Evolutionary conservation across 2,888 invertebrate species (phyloP), one percentile per base, ranked within the genome.

Genomic region (Linnaemya tessellans): DNA sequence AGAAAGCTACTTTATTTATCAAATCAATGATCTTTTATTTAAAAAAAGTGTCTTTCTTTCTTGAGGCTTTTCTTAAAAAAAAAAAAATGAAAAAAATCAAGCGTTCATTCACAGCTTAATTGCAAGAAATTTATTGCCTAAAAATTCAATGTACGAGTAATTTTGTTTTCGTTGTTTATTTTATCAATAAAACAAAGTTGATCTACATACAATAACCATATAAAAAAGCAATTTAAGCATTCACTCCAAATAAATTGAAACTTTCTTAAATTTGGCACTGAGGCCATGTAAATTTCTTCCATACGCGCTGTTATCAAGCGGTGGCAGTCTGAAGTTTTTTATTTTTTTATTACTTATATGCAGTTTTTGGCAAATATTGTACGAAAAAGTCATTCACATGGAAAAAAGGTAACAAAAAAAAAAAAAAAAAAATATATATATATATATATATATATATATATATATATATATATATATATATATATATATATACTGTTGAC

Each of bases 201-300:
- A 64, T 74, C 58, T 65, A 77, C 30, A 56, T 56, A 56, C 11
- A 30, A 54, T 1, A 41, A 9, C 35, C 25, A 30, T 20, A 49
- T 30, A 65, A n/a, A 30, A 65, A 56, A 74, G 51, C 49, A 15
- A 49, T 49, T 30, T 49, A 22, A 25, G 70, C 60, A 78, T 70
- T 78, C 60, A 70, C 68, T 51, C 8, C 18, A 60, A 58, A 78
- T 60, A 60, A 68, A 60, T 68, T 70, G 30, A 25, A 79, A 70
- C 70, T 79, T 79, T 70, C 79, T 79, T 51, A 62, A 79, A 60
- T 62, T 79, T 79, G 70, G 70, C 79, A 70, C 62, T 54, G 20
- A 62, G 60, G 35, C 8, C 70, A 64, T 35, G 70, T 56, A 71
- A 54, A 62, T 43, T 70, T 79, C 43, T 20, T 41, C 20, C 9